These are phyloP conservation scores for Branchinecta lynchi DNA, from an alignment of 1,140 invertebrate genomes.

Conservation along the genomic window DNA sequence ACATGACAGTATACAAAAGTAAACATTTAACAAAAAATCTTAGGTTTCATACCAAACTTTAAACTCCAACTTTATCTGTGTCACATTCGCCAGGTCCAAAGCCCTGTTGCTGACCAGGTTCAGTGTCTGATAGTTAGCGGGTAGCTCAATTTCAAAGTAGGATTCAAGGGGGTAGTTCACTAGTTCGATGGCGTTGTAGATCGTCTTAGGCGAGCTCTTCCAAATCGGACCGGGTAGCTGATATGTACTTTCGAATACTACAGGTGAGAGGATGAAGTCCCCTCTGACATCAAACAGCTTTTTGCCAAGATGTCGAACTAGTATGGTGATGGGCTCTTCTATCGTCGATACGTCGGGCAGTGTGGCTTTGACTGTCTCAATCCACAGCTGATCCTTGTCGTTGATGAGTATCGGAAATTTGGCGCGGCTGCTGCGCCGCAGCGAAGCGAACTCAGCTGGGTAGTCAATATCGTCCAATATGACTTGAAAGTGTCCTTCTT, in stretches of 20 bases:
- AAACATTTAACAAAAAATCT: too few relatives aligned
- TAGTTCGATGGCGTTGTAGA: not conserved
- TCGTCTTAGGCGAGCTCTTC: not conserved
- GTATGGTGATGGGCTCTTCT: not conserved
- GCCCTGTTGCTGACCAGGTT: not conserved
- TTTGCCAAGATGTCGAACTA: not conserved
- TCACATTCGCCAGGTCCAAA: not conserved
- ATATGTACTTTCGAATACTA: not conserved
- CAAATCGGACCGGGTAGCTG: not conserved
- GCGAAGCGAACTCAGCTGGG: not conserved
- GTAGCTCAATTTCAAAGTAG: not conserved
- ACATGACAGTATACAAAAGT: too few relatives aligned
- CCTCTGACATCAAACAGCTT: not conserved
- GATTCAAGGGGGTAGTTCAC: not conserved
- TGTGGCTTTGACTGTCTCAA: not conserved
- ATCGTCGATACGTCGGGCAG: not conserved
- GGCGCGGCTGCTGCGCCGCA: not conserved
- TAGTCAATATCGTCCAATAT: not conserved
- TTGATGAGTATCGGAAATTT: not conserved
- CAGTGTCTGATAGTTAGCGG: not conserved
- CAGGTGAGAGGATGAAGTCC: not conserved
- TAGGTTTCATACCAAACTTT: not conserved
- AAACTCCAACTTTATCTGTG: not conserved
- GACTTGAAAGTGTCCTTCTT: not conserved
- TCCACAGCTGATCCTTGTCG: not conserved